Base-by-base conservation (phyloP, 1,140 invertebrate species). In the Drosophila oshimai region DNA sequence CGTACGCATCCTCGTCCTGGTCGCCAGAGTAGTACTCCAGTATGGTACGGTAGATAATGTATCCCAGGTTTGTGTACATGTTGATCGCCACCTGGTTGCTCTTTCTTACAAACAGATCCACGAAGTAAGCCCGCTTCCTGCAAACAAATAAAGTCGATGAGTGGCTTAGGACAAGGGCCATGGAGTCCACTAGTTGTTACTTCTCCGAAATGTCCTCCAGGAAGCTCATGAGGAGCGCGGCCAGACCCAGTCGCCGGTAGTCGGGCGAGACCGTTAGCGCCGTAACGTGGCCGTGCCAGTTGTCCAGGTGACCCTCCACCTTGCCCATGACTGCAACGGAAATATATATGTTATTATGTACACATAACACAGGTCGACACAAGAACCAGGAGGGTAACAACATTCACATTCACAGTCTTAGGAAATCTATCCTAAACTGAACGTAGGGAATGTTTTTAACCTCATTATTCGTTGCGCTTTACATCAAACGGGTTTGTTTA, bases 261-360 rank as follows among this genome's bases (percentile, higher is more conserved):
- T 97, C 96, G 10, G 97, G 97, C 28, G 97, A 97, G n/a, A 99
- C 98, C 22, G 98, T 98, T 5, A 99, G 92, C 10, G 98, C 98
- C 13, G 99, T 99, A 2, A 99, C 98, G 92, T 99, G 99, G 1
- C 99, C 99, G 93, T 99, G 99, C 98, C 98, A 99, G 89, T 98
- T 96, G 86, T 99, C 97, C 58, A 95, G 95, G 81, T 94, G 94
- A 0, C 98, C 99, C 93, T 99, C 99, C 7, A 98, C 96, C 92
- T 99, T 99, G 24, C 98, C 99, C 98, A 99, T 99, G 42, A 99
- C 98, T 99, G 79, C 58, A 61, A 49, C 9, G 22, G 3, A 6
- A 12, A n/a, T n/a, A n/a, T n/a, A n/a, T n/a, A n/a, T n/a, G n/a
- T n/a, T n/a, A n/a, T n/a, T n/a, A n/a, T n/a, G n/a, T n/a, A n/a